A percentile compares a stretch with the other conserved stretches of the same genome.
These are phyloP conservation scores for Papilio dardanus DNA, from an alignment of 1,140 invertebrate genomes.

Conservation along the genomic window DNA sequence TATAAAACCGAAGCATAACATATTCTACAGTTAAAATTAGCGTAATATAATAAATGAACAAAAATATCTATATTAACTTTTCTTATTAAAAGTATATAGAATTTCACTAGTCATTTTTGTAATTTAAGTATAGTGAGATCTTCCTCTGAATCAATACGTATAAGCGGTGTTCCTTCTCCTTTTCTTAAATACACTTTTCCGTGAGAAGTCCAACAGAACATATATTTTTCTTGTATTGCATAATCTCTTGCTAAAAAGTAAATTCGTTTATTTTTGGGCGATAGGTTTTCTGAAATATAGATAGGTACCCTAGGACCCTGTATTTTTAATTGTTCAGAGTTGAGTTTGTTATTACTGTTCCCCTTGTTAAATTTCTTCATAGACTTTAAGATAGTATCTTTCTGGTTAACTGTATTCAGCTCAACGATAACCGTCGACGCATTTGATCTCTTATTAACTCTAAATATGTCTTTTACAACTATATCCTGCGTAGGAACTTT, in stretches of 20 bases:
- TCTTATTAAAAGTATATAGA: not conserved
- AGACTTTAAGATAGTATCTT: not conserved
- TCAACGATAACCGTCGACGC: not conserved
- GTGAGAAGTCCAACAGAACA: not conserved
- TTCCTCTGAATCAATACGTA: not conserved
- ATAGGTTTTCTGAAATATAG: conserved; percentile 8
- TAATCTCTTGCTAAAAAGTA: not conserved
- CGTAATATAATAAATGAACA: not conserved
- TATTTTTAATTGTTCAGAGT: not conserved
- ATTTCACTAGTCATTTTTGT: not conserved
- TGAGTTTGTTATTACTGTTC: not conserved
- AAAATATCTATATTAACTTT: not conserved
- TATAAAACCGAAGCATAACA: not conserved
- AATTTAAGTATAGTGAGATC: not conserved
- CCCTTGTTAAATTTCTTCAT: conserved; percentile 23
- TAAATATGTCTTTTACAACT: conserved; percentile 33
- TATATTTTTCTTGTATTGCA: conserved; percentile 10
- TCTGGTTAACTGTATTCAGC: not conserved
- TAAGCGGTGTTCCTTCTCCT: not conserved
- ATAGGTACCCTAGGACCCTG: not conserved
- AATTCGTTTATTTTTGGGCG: not conserved
- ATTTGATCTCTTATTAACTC: conserved; percentile 5
- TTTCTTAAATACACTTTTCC: conserved; percentile 6
- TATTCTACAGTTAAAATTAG: not conserved
- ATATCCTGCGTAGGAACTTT: not conserved